These are phyloP conservation scores for Deilephila elpenor DNA, from an alignment of 2,888 invertebrate genomes.

Conservation along the genomic window DNA sequence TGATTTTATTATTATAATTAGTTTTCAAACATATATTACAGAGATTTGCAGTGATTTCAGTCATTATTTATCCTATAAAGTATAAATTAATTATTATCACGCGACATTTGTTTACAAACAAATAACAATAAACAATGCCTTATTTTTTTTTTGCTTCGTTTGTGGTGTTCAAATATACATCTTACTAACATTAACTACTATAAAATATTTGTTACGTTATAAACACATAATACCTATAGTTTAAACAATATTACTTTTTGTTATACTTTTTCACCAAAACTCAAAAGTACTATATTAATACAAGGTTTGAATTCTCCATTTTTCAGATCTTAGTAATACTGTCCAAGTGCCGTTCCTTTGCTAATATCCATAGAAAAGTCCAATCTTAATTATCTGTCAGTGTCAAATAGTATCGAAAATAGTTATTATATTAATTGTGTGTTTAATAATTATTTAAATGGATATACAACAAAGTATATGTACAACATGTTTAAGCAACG, in stretches of 20 bases:
- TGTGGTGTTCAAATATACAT: background rate
- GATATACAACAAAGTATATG: slow-evolving; percentile 41
- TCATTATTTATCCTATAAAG: background rate
- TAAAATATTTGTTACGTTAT: too few relatives aligned
- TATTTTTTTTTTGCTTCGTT: background rate
- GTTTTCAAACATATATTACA: slow-evolving; percentile 5
- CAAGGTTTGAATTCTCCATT: too few relatives aligned
- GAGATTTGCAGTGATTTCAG: background rate
- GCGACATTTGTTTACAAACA: slow-evolving; percentile 14
- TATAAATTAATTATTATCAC: background rate
- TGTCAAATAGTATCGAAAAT: background rate
- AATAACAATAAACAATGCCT: background rate
- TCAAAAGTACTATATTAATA: too few relatives aligned
- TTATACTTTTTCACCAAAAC: too few relatives aligned
- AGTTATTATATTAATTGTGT: background rate
- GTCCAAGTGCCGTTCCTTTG: too few relatives aligned
- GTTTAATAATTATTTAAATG: slow-evolving; percentile 32
- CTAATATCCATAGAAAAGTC: too few relatives aligned
- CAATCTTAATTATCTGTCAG: too few relatives aligned
- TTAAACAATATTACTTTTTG: too few relatives aligned
- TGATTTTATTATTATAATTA: background rate
- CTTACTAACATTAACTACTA: background rate
- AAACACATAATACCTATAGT: too few relatives aligned
- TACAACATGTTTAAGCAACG: slow-evolving; percentile 49
- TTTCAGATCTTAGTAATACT: too few relatives aligned